Conservation (phyloP, 2,113 vertebrate genomes). For the Pristiophorus japonicus region DNA sequence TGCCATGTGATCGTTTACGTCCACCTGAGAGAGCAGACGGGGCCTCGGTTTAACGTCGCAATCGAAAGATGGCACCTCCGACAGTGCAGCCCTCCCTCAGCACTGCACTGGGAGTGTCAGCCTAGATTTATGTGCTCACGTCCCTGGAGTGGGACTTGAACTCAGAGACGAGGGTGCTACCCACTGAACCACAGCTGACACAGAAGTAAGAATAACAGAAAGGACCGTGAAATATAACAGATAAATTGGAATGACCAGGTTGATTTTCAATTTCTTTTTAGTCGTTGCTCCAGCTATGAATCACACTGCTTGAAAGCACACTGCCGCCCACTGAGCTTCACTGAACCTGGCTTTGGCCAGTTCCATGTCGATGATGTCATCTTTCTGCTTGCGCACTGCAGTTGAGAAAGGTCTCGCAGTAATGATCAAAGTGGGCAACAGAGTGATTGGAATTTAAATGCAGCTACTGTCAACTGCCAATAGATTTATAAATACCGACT, state of each 20-base stretch:
- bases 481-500: background rate
- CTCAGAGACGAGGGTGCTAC: too few relatives aligned
- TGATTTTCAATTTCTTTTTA: background rate
- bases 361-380: background rate
- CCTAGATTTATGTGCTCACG: too few relatives aligned
- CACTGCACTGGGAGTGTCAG: too few relatives aligned
- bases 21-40: too few relatives aligned
- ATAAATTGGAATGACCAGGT: background rate
- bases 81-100: too few relatives aligned
- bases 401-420: background rate
- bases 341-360: background rate
- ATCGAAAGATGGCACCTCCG: too few relatives aligned
- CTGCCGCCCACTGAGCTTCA: background rate
- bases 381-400: background rate
- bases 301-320: background rate
- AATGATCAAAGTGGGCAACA: background rate
- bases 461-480: background rate
- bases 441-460: constrained; percentile 15
- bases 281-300: too few relatives aligned
- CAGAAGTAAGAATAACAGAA: background rate
- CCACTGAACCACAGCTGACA: too few relatives aligned
- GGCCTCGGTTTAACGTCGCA: too few relatives aligned
- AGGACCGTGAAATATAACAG: background rate
- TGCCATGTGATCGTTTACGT: too few relatives aligned
- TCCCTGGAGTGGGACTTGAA: too few relatives aligned